phyloP scores from a whole-genome alignment of 2,888 invertebrate genomes.

The Scaptomyza polygonia region DNA sequence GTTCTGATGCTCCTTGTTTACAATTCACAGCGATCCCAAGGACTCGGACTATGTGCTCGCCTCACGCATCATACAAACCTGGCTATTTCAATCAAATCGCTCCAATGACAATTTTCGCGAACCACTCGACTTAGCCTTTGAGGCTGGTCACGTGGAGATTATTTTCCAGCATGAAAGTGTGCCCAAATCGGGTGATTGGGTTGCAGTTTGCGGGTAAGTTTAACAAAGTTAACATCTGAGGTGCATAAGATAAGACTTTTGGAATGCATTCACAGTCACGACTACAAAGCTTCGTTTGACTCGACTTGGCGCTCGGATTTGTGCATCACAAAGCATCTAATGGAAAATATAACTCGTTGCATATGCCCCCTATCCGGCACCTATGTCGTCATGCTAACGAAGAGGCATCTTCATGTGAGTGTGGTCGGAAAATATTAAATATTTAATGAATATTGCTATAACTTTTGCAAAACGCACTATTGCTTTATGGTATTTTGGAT shows the following conservation, averaged over 20 bases:
- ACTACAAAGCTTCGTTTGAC: slow-evolving; percentile 85
- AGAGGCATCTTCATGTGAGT: slow-evolving; percentile 85
- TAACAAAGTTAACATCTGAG: too few species aligned
- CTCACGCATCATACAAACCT: slow-evolving; percentile 84
- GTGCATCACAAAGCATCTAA: slow-evolving; percentile 86
- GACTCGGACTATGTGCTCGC: slow-evolving; percentile 84
- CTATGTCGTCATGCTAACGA: slow-evolving; percentile 87
- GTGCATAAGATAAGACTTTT: background rate
- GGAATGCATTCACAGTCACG: slow-evolving; percentile 71
- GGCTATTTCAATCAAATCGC: slow-evolving; percentile 84
- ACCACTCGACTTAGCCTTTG: slow-evolving; percentile 83
- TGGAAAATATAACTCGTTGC: slow-evolving; percentile 86
- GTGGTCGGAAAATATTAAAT: background rate
- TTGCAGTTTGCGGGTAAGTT: slow-evolving; percentile 84
- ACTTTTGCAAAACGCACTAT: slow-evolving; percentile 33
- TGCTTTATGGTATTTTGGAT: slow-evolving; percentile 35
- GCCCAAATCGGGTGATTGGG: slow-evolving; percentile 82
- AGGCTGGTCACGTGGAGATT: slow-evolving; percentile 84
- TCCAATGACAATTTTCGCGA: slow-evolving; percentile 83
- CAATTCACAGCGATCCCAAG: slow-evolving; percentile 75
- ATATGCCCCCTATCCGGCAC: slow-evolving; percentile 87
- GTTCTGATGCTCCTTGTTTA: background rate
- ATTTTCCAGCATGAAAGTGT: slow-evolving; percentile 84
- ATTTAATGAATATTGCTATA: background rate
- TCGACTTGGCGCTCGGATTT: slow-evolving; percentile 87